These are phyloP conservation scores for Laodelphax striatellus DNA, from an alignment of 1,140 invertebrate genomes.

Conservation along the genomic window DNA sequence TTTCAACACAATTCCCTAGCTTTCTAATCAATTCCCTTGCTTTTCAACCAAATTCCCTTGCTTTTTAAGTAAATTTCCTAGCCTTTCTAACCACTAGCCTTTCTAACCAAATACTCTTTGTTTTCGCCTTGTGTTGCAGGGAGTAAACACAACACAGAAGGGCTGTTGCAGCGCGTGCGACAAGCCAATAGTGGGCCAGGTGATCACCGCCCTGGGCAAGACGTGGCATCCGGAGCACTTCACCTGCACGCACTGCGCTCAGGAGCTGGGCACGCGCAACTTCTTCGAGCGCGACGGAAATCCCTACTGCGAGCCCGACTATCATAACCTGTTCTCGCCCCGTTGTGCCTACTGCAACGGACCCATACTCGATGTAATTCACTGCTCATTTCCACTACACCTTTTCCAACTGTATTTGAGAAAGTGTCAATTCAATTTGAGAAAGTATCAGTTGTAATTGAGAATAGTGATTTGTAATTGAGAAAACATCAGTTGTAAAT, in stretches of 20 bases:
- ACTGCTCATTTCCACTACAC: not conserved
- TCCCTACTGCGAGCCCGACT: constrained; percentile 97
- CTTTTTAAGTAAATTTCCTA: no score
- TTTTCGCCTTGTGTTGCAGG: constrained; percentile 38
- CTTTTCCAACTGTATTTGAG: no score
- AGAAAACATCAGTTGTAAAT: no score
- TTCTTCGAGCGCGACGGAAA: constrained; percentile 96
- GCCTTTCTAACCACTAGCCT: no score
- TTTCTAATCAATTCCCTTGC: no score
- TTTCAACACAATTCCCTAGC: no score
- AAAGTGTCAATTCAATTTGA: no score
- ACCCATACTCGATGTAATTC: constrained; percentile 88
- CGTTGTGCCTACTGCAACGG: constrained; percentile 97
- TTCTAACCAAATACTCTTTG: no score
- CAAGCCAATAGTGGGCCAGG: constrained; percentile 95
- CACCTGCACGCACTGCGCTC: constrained; percentile 90
- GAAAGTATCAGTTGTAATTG: no score
- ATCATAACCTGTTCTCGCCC: constrained; percentile 96
- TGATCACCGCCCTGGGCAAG: constrained; percentile 90
- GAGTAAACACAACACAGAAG: constrained; percentile 93
- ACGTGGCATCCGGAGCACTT: constrained; percentile 99
- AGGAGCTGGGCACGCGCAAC: constrained; percentile 92
- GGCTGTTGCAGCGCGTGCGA: constrained; percentile 96
- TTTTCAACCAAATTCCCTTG: not conserved
- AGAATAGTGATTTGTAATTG: no score